Base-by-base conservation (phyloP, 2,888 invertebrate species). In the Actias luna region DNA sequence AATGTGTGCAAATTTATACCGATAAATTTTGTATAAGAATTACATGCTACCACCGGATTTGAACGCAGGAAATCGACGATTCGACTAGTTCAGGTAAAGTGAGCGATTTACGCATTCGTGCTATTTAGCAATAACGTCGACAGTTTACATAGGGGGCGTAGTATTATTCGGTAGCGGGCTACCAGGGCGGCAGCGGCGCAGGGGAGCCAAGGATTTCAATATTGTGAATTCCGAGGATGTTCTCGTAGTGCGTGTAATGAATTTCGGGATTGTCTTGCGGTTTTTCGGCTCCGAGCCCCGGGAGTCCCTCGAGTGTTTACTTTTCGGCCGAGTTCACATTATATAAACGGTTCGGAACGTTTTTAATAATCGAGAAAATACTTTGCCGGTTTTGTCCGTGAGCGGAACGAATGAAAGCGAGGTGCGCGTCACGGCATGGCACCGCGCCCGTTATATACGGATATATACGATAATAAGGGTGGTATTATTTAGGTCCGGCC, bases 181-280 rank as follows among this genome's bases (percentile, higher is more conserved):
- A 68, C 66, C 67, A 71, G 79, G 69, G 71, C 69, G 71, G 72
- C 69, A 64, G 68, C 60, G 69, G 70, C 3, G 69, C 69, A 64
- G 73, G 75, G 74, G 76, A 68, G 75, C 73, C 63, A 64, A 75
- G 86, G 85, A 86, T 88, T 90, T 86, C 90, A 91, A 91, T 92
- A 92, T 92, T 92, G 92, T 90, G 90, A 92, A 92, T 92, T 92
- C 92, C 91, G 70, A 78, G 87, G 84, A 88, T 89, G 88, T 80
- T 86, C 85, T 82, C 80, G 68, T 72, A 80, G 80, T 83, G 83
- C 87, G 86, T 86, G 86, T 92, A 92, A 92, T 92, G 92, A 92
- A 92, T 92, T 92, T 91, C 76, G 85, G 89, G 87, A 89, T 89
- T 88, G 88, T 86, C 89, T 89, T 90, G 92, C 77, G 92, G 92